Evolutionary conservation across 2,113 vertebrate species (phyloP).

Genomic region (Heptranchias perlo): DNA sequence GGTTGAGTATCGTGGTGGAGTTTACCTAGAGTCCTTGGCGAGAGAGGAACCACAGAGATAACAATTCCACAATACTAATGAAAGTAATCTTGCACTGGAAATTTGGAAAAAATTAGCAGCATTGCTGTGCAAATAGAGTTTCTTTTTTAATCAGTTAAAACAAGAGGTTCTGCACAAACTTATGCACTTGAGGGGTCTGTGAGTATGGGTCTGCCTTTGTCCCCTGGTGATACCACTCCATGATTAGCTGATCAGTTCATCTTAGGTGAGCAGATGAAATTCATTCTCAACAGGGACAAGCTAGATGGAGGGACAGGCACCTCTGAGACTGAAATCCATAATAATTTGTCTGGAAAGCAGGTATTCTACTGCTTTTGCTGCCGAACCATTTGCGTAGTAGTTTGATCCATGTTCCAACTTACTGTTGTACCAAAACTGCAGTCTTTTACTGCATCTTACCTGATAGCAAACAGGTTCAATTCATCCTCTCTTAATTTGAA

Average conservation of each 20-base stretch:
- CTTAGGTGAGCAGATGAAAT: background rate
- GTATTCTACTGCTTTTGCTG: background rate
- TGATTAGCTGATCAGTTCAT: background rate
- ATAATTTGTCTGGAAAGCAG: background rate
- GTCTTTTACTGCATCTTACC: background rate
- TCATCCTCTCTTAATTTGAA: background rate
- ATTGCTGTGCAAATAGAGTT: too few relatives aligned
- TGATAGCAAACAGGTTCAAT: background rate
- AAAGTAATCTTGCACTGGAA: background rate
- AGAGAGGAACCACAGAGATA: background rate
- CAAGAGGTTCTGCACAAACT: background rate
- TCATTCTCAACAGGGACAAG: background rate
- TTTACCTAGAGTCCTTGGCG: background rate
- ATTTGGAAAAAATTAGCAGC: background rate
- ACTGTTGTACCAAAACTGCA: background rate
- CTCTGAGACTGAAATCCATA: background rate
- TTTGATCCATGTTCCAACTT: background rate
- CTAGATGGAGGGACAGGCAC: background rate
- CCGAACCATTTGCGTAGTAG: background rate
- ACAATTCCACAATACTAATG: background rate
- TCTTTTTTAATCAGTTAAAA: background rate
- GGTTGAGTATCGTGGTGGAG: background rate
- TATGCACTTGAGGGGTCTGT: background rate
- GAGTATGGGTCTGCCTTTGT: background rate
- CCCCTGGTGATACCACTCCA: background rate